A percentile compares a stretch with the other conserved stretches of the same genome.
phyloP scores from a whole-genome alignment of 2,888 invertebrate species.

The Cinara cedri region DNA sequence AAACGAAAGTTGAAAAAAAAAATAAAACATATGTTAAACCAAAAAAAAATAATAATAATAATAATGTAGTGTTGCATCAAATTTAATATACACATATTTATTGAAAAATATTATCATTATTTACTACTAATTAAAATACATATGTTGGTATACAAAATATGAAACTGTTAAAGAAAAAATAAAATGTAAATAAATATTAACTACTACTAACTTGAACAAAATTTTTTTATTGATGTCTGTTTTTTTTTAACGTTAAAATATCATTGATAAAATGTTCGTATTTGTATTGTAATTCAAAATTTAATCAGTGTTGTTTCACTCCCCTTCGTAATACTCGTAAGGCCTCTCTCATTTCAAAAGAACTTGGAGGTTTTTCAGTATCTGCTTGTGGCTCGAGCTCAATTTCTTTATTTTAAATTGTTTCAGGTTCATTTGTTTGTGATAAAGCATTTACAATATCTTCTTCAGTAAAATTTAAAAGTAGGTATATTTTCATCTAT shows the following conservation, averaged over 20 bases:
- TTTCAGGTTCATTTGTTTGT: not conserved
- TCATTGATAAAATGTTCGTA: not conserved
- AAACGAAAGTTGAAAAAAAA: conserved; percentile 6
- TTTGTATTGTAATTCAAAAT: not conserved
- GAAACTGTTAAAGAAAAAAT: not conserved
- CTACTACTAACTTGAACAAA: not conserved
- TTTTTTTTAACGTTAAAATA: not conserved
- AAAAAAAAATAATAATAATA: too few relatives aligned
- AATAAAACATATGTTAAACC: conserved; percentile 7
- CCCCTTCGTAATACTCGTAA: not conserved
- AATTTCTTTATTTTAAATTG: not conserved
- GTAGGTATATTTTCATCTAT: not conserved
- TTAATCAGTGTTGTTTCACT: too few relatives aligned
- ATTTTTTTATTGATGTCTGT: not conserved
- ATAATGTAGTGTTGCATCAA: too few relatives aligned
- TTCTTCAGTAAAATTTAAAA: conserved; percentile 2
- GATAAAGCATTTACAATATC: not conserved
- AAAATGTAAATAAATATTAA: not conserved
- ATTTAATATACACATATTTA: too few relatives aligned
- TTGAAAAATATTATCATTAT: conserved; percentile 3
- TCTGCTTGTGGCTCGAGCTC: not conserved
- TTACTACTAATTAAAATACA: not conserved
- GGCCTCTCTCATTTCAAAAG: not conserved
- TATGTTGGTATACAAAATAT: not conserved
- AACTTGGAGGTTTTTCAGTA: conserved; percentile 1